phyloP scores from a whole-genome alignment of 2,797 vertebrate species.

The Hephaestus fuliginosus region DNA sequence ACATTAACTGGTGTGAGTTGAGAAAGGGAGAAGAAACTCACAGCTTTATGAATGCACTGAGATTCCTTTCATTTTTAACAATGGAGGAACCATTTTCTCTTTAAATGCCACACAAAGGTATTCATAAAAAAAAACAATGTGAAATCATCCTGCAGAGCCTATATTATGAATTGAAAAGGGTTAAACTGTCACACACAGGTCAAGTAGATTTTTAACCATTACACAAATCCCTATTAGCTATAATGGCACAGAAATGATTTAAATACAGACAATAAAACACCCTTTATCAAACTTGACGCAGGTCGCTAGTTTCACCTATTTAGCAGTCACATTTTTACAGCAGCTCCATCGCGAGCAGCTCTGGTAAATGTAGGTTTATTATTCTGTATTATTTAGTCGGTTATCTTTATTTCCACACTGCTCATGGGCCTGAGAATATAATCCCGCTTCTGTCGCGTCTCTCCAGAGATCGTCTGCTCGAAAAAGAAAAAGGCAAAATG shows the following conservation, averaged over 20 bases:
- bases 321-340: neutral
- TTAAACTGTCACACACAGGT: neutral
- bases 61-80: neutral
- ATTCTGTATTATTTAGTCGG: no score
- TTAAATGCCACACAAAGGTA: neutral
- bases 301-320: neutral
- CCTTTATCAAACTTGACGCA: neutral
- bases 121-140: neutral
- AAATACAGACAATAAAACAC: neutral
- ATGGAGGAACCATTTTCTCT: neutral
- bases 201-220: neutral
- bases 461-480: conserved; percentile 21
- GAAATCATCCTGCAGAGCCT: no score
- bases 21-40: neutral
- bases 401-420: neutral
- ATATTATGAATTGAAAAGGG: neutral
- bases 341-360: neutral
- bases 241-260: neutral
- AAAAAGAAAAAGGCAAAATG: conserved; percentile 77
- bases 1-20: neutral
- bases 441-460: conserved; percentile 1
- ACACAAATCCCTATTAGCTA: neutral
- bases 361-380: neutral
- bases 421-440: fast-evolving
- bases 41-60: neutral